A percentile compares a stretch with the other conserved stretches of the same genome.
Conservation (phyloP, 2,888 invertebrate species). For the Melinaea marsaeus region DNA sequence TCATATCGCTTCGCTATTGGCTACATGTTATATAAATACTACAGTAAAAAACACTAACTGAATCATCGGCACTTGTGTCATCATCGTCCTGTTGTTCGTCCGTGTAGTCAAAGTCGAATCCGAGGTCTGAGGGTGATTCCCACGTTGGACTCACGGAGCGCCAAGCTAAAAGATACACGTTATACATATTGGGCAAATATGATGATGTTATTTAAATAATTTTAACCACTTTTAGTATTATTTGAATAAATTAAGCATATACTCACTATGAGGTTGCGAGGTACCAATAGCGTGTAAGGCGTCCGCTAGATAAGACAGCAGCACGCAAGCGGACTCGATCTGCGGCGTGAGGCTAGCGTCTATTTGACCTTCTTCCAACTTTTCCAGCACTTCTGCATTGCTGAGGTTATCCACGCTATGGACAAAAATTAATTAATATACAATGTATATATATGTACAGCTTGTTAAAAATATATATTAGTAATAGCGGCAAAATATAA, state of each 20-base stretch:
- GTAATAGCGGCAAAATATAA: background rate
- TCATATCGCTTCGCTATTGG: background rate
- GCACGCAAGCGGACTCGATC: constrained; percentile 88
- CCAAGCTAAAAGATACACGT: constrained; percentile 56
- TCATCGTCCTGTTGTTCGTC: constrained; percentile 95
- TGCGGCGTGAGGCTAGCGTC: constrained; percentile 68
- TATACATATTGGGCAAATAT: background rate
- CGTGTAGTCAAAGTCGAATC: constrained; percentile 89
- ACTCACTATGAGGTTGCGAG: constrained; percentile 61
- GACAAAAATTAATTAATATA: constrained; percentile 10
- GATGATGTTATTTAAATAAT: too few relatives aligned
- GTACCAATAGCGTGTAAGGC: constrained; percentile 69
- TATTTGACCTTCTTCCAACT: constrained; percentile 66
- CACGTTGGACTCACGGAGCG: constrained; percentile 81
- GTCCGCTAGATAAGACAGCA: constrained; percentile 91
- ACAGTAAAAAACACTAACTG: constrained; percentile 62
- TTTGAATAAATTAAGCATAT: constrained; percentile 1
- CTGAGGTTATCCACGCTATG: constrained; percentile 64
- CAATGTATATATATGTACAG: too few relatives aligned
- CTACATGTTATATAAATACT: background rate
- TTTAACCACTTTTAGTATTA: background rate
- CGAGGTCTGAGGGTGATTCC: constrained; percentile 87
- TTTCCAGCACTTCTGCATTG: constrained; percentile 62
- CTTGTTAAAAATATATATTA: too few relatives aligned
- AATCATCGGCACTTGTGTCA: constrained; percentile 94